Conservation (phyloP, 30 jellyfish, hydroid and myxozoan genomes). For the Hydractinia symbiolongicarpus region DNA sequence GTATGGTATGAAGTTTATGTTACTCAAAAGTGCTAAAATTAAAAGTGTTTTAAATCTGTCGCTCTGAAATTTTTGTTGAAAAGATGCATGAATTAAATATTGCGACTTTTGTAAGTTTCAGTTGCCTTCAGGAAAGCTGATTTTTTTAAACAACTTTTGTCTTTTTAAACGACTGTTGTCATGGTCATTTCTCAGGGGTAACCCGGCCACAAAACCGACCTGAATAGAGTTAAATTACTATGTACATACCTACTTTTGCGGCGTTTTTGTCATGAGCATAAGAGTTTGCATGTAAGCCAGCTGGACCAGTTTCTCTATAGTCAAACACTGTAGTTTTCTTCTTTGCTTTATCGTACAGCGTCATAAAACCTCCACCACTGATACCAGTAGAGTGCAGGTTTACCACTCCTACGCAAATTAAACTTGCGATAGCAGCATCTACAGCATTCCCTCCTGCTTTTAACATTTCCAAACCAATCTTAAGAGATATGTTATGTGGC, state of each 20-base stretch:
- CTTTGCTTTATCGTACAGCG: conserved; percentile 22
- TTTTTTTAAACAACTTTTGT: too few relatives aligned
- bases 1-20: too few relatives aligned
- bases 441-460: conserved; percentile 78
- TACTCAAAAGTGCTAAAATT: too few relatives aligned
- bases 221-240: too few relatives aligned
- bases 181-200: neutral
- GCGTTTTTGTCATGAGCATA: conserved; percentile 19
- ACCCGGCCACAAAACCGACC: neutral
- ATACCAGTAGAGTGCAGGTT: conserved; percentile 78
- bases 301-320: conserved; percentile 75
- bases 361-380: conserved; percentile 96
- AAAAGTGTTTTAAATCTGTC: too few relatives aligned
- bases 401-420: conserved; percentile 64
- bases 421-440: conserved; percentile 79
- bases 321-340: conserved; percentile 37
- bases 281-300: conserved; percentile 15
- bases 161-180: too few relatives aligned
- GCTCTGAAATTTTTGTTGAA: too few relatives aligned
- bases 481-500: conserved; percentile 14
- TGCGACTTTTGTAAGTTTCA: too few relatives aligned
- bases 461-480: conserved; percentile 60
- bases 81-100: too few relatives aligned
- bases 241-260: conserved; percentile 31
- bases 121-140: too few relatives aligned